Conservation (phyloP, 2,113 vertebrate genomes). For the Gobiocypris rarus region DNA sequence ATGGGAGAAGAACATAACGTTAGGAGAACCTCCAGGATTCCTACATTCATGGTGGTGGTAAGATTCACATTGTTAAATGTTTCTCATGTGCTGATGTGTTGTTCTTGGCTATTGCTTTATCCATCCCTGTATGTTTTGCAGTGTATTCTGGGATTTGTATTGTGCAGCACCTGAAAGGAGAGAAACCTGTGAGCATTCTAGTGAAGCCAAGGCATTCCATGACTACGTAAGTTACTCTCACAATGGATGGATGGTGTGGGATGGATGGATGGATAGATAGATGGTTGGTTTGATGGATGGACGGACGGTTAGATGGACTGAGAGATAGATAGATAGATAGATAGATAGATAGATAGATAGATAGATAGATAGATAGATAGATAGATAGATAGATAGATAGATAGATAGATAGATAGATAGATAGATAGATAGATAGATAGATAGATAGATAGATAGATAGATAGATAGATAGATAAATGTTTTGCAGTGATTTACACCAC, state of each 20-base stretch:
- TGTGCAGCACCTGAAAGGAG: conserved; percentile 88
- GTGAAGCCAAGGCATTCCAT: conserved; percentile 89
- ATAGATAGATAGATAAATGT: neutral
- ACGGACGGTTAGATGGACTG: too few species aligned
- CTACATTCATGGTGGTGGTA: conserved; percentile 99
- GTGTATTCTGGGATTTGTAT: conserved; percentile 91
- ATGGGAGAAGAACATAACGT: conserved; percentile 99
- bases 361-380: too few species aligned
- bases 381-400: too few species aligned
- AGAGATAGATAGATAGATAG: too few species aligned
- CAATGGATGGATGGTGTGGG: neutral
- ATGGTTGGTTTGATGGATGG: neutral
- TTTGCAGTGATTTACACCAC: neutral
- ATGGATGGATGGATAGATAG: neutral
- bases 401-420: neutral
- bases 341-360: too few species aligned
- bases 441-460: neutral
- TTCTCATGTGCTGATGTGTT: neutral
- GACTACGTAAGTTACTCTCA: conserved; percentile 82
- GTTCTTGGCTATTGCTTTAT: neutral
- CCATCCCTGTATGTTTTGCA: conserved; percentile 63
- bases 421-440: neutral
- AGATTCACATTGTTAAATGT: conserved; percentile 64
- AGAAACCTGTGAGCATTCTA: conserved; percentile 89
- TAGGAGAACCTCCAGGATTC: conserved; percentile 98